These are phyloP conservation scores for Origma solitaria DNA, from an alignment of 2,113 vertebrate species.

Conservation along the genomic window DNA sequence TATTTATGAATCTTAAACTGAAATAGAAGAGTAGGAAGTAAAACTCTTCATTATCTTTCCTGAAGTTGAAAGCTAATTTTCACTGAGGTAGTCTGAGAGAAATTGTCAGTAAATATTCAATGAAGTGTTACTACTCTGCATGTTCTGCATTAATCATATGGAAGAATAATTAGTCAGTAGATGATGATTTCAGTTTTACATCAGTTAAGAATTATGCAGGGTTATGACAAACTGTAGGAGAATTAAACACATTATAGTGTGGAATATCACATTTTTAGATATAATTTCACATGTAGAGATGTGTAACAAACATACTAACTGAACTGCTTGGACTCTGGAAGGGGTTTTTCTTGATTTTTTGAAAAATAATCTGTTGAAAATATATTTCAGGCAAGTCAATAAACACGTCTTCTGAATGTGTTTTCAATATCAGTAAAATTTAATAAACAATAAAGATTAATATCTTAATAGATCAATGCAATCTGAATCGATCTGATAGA, in stretches of 20 bases:
- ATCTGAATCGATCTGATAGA: neutral
- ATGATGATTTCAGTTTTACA: neutral
- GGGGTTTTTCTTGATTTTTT: neutral
- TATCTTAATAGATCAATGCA: neutral
- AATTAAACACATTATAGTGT: neutral
- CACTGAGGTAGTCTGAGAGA: neutral
- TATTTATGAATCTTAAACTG: neutral
- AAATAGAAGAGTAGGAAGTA: neutral
- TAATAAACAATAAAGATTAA: neutral
- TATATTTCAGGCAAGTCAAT: neutral
- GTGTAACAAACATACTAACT: neutral
- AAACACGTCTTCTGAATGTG: neutral
- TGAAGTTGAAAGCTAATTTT: neutral
- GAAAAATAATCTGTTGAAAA: neutral
- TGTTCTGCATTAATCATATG: neutral
- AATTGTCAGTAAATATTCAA: neutral
- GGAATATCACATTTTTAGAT: neutral
- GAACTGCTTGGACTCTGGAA: neutral
- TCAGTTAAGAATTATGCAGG: neutral
- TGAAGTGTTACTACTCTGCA: neutral
- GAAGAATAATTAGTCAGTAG: neutral
- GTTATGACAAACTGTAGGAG: neutral
- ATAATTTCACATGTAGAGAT: neutral
- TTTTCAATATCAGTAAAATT: neutral
- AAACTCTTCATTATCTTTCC: neutral